These are phyloP conservation scores for Aphidius gifuensis DNA, from an alignment of 1,140 invertebrate genomes.

Conservation along the genomic window DNA sequence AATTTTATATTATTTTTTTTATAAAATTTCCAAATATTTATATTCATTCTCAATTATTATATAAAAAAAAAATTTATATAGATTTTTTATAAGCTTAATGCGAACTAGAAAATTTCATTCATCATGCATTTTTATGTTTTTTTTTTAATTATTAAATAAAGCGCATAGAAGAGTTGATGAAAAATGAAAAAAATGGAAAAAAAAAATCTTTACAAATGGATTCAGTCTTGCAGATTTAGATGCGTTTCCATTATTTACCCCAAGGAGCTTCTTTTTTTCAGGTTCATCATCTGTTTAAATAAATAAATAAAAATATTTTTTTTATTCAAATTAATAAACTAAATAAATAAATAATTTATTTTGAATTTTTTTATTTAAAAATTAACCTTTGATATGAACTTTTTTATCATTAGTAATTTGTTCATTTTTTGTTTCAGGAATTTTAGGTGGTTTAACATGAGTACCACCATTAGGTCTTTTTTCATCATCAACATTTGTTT, in stretches of 20 bases:
- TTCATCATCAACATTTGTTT: slow-evolving; percentile 40
- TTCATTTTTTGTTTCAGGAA: slow-evolving; percentile 42
- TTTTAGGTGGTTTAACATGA: no score
- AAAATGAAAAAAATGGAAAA: slow-evolving; percentile 36
- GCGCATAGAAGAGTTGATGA: slow-evolving; percentile 26
- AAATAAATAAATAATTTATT: slow-evolving; percentile 3
- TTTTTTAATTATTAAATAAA: no score
- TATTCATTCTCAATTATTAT: background rate
- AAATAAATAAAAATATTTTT: background rate
- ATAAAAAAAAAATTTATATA: background rate
- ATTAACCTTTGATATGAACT: slow-evolving; percentile 46
- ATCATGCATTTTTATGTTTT: slow-evolving; percentile 3
- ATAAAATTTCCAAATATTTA: background rate
- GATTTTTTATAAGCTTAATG: slow-evolving; percentile 7
- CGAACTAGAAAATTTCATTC: slow-evolving; percentile 19
- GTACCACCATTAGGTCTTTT: slow-evolving; percentile 45
- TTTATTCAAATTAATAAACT: background rate
- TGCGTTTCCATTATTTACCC: slow-evolving; percentile 54
- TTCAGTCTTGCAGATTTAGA: slow-evolving; percentile 54
- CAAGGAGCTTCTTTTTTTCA: slow-evolving; percentile 53
- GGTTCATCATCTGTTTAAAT: slow-evolving; percentile 45
- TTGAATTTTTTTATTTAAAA: slow-evolving; percentile 6
- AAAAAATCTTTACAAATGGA: slow-evolving; percentile 55
- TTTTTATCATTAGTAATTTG: slow-evolving; percentile 47
- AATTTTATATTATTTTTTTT: background rate